Evolutionary conservation across 2,888 invertebrate genomes (phyloP).

Genomic region (Rhagonycha fulva): DNA sequence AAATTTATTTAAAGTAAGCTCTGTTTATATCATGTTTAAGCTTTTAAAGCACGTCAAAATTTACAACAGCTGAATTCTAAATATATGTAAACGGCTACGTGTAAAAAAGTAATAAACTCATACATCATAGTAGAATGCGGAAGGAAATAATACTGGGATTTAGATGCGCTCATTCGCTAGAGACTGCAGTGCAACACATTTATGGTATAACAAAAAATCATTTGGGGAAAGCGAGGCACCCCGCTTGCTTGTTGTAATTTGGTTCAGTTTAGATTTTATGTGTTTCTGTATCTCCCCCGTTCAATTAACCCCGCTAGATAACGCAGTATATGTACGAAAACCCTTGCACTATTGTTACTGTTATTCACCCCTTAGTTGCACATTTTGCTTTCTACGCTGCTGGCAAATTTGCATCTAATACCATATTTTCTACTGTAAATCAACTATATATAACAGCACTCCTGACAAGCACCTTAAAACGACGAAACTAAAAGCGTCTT

Average conservation of each 20-base stretch:
- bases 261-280: slow-evolving; percentile 27
- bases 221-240: slow-evolving; percentile 15
- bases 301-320: slow-evolving; percentile 33
- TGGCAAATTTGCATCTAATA: slow-evolving; percentile 13
- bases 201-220: slow-evolving; percentile 12
- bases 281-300: slow-evolving; percentile 31
- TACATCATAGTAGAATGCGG: slow-evolving; percentile 22
- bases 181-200: slow-evolving; percentile 17
- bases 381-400: slow-evolving; percentile 22
- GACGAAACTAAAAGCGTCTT: slow-evolving; percentile 6
- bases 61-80: slow-evolving; percentile 18
- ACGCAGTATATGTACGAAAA: slow-evolving; percentile 24
- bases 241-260: slow-evolving; percentile 18
- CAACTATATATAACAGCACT: neutral
- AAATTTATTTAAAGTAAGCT: slow-evolving; percentile 5
- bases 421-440: neutral
- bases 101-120: slow-evolving; percentile 27
- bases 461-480: slow-evolving; percentile 10
- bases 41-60: slow-evolving; percentile 14
- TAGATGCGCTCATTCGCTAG: slow-evolving; percentile 12
- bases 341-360: slow-evolving; percentile 22
- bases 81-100: slow-evolving; percentile 16
- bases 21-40: slow-evolving; percentile 18
- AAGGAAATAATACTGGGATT: slow-evolving; percentile 21
- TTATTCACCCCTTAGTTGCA: slow-evolving; percentile 13